phyloP scores from a whole-genome alignment of 2,888 invertebrate species.

The Alloscopus bannaensis region DNA sequence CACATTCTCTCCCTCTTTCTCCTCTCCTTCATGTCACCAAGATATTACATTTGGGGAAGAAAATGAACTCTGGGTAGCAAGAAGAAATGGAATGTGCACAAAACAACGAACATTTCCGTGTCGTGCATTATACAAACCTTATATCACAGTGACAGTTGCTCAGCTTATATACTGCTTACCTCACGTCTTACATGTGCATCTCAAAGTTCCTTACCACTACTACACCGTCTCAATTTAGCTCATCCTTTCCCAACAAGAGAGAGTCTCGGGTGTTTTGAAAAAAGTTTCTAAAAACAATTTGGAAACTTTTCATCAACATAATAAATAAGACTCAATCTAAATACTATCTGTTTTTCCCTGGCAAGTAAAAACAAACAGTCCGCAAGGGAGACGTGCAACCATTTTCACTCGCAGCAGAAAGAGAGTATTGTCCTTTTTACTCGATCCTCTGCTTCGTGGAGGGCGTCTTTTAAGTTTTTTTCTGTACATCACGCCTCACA shows the following conservation, averaged over 20 bases:
- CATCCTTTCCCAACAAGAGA: neutral
- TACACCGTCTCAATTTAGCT: constrained; percentile 37
- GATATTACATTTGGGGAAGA: constrained; percentile 29
- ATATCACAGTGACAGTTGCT: neutral
- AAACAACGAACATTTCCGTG: neutral
- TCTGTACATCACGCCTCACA: too few relatives aligned
- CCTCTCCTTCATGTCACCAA: constrained; percentile 3
- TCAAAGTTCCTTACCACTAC: too few relatives aligned
- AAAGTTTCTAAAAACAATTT: constrained; percentile 43
- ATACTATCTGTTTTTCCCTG: constrained; percentile 36
- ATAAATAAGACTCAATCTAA: constrained; percentile 46
- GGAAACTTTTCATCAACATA: constrained; percentile 45
- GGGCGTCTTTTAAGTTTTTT: too few relatives aligned
- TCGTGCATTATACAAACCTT: neutral
- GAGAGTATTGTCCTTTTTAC: too few relatives aligned
- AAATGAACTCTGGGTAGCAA: constrained; percentile 14
- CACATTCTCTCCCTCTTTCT: neutral
- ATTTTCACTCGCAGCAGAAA: too few relatives aligned
- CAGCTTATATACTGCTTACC: neutral
- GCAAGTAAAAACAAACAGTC: constrained; percentile 42
- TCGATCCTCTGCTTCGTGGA: too few relatives aligned
- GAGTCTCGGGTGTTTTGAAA: constrained; percentile 26
- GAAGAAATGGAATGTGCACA: constrained; percentile 4
- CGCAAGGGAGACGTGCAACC: constrained; percentile 22
- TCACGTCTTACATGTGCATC: constrained; percentile 23